Evolutionary conservation across 1,140 invertebrate species (phyloP).

Genomic region (Drosophila mojavensis): DNA sequence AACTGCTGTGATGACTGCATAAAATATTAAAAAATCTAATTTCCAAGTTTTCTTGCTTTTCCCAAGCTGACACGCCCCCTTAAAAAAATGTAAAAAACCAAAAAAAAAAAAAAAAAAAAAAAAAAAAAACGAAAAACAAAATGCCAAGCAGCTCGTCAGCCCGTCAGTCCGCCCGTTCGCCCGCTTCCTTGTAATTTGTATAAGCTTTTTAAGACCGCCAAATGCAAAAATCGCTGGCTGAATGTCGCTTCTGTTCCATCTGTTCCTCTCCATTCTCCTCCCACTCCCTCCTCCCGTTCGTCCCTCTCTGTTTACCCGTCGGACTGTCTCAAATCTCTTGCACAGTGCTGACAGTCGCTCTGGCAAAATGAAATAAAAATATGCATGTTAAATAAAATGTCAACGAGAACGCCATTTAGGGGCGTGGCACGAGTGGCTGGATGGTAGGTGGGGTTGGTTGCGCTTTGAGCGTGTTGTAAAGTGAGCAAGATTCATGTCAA

Average conservation of each 20-base stretch:
- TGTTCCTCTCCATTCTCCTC: no score
- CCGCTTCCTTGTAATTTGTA: slow-evolving; percentile 65
- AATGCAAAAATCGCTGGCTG: slow-evolving; percentile 75
- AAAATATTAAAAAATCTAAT: slow-evolving; percentile 80
- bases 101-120: slow-evolving; percentile 4
- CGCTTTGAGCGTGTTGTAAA: slow-evolving; percentile 49
- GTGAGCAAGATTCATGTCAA: slow-evolving; percentile 74
- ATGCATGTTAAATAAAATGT: slow-evolving; percentile 71
- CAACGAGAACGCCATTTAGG: slow-evolving; percentile 68
- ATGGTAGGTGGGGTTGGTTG: background rate
- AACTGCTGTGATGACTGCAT: slow-evolving; percentile 65
- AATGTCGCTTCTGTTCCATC: slow-evolving; percentile 30
- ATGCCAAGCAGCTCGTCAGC: slow-evolving; percentile 11
- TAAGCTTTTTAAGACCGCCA: slow-evolving; percentile 69
- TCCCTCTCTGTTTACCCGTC: slow-evolving; percentile 25
- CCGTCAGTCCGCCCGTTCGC: background rate
- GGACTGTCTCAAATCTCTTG: slow-evolving; percentile 60
- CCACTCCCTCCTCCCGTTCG: background rate
- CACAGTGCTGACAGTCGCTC: slow-evolving; percentile 57
- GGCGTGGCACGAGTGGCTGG: background rate
- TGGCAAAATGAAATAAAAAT: slow-evolving; percentile 68
- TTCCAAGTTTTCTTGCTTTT: slow-evolving; percentile 59
- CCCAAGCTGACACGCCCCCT: slow-evolving; percentile 40
- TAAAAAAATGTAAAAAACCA: slow-evolving; percentile 15
- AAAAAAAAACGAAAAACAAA: background rate